These are phyloP conservation scores for Cerastoderma edule DNA, from an alignment of 2,888 invertebrate genomes.

Conservation along the genomic window DNA sequence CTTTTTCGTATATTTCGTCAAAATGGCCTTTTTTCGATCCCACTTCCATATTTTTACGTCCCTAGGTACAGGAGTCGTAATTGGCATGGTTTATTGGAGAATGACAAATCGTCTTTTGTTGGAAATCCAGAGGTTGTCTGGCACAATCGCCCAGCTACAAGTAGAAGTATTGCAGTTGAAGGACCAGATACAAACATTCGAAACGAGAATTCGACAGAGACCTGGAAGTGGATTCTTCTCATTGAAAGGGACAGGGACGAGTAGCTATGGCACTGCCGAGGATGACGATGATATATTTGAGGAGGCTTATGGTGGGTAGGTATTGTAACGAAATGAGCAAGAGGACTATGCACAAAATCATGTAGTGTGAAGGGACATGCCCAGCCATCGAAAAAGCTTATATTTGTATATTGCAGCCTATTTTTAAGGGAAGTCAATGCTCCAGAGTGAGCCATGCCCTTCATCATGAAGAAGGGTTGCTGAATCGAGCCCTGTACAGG, in stretches of 20 bases:
- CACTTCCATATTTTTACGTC: slow-evolving; percentile 32
- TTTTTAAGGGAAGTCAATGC: no score
- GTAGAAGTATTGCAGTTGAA: slow-evolving; percentile 38
- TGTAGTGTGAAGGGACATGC: no score
- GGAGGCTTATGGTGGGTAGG: slow-evolving; percentile 76
- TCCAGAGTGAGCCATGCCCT: no score
- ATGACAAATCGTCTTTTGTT: slow-evolving; percentile 52
- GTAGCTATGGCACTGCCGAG: no score
- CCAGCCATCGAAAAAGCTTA: no score
- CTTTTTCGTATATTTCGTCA: background rate
- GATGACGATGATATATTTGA: slow-evolving; percentile 80
- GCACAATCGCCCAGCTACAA: slow-evolving; percentile 44
- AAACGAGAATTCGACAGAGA: slow-evolving; percentile 21
- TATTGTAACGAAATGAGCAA: no score
- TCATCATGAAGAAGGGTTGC: no score
- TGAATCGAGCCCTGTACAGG: no score
- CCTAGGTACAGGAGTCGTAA: slow-evolving; percentile 42
- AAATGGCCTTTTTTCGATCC: slow-evolving; percentile 57
- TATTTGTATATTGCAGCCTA: no score
- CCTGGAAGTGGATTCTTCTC: slow-evolving; percentile 65
- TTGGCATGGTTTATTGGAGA: slow-evolving; percentile 48
- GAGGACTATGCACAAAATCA: no score
- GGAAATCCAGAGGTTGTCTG: slow-evolving; percentile 45
- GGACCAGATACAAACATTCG: slow-evolving; percentile 36
- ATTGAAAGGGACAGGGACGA: slow-evolving; percentile 69